Evolutionary conservation across 1,140 invertebrate species (phyloP).

Genomic region (Drusus annulatus): DNA sequence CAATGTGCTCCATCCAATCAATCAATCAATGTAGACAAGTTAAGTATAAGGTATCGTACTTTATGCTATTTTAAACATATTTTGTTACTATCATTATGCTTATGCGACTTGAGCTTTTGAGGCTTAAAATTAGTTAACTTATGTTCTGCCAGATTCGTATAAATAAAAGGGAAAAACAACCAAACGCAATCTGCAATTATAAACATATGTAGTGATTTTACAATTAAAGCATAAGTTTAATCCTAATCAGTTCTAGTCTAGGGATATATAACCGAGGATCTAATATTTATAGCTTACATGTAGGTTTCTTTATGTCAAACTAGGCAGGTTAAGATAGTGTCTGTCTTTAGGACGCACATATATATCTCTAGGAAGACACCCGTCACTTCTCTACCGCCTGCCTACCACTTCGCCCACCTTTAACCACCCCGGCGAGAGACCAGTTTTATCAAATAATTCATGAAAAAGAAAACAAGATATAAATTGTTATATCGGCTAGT

Average conservation of each 20-base stretch:
- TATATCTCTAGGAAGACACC: too few species aligned
- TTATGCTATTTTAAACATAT: conserved; percentile 59
- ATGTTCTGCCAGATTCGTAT: conserved; percentile 58
- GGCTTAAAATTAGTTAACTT: conserved; percentile 60
- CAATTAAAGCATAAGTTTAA: conserved; percentile 59
- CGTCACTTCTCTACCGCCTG: too few species aligned
- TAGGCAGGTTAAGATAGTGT: conserved; percentile 49
- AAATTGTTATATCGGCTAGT: conserved; percentile 58
- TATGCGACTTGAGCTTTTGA: conserved; percentile 59
- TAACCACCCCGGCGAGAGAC: conserved; percentile 4
- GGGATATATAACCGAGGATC: conserved; percentile 59
- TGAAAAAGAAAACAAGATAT: conserved; percentile 20
- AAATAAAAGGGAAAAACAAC: conserved; percentile 57
- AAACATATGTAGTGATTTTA: conserved; percentile 58
- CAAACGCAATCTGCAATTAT: conserved; percentile 54
- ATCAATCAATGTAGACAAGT: conserved; percentile 56
- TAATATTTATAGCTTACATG: conserved; percentile 60
- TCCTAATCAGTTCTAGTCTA: conserved; percentile 60
- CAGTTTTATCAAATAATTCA: conserved; percentile 10
- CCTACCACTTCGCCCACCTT: neutral
- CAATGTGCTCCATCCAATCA: conserved; percentile 51
- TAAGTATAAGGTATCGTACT: conserved; percentile 56
- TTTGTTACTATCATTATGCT: conserved; percentile 57
- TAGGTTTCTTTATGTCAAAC: conserved; percentile 56
- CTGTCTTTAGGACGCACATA: conserved; percentile 14